A percentile compares a stretch with the other conserved stretches of the same genome.
Evolutionary conservation across 2,888 invertebrate genomes (phyloP).

Genomic region (Cataglyphis livida): DNA sequence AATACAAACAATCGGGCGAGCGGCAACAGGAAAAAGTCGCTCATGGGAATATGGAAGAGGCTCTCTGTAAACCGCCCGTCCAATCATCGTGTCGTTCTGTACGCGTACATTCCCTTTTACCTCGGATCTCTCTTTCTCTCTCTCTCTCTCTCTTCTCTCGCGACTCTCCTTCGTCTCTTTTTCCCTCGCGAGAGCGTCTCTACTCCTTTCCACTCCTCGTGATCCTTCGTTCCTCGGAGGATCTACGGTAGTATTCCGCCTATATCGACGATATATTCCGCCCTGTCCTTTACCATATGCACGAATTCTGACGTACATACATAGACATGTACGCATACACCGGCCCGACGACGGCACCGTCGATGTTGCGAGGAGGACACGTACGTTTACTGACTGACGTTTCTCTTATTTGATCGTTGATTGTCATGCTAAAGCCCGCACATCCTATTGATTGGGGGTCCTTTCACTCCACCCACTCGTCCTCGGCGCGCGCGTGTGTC

Average conservation of each 20-base stretch:
- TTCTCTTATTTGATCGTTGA: slow-evolving; percentile 82
- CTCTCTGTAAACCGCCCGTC: slow-evolving; percentile 71
- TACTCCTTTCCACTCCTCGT: slow-evolving; percentile 59
- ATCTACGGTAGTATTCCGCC: slow-evolving; percentile 48
- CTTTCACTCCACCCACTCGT: slow-evolving; percentile 44
- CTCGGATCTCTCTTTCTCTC: not conserved
- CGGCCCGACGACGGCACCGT: not conserved
- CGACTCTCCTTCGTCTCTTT: slow-evolving; percentile 23
- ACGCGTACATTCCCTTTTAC: slow-evolving; percentile 51
- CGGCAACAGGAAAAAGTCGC: slow-evolving; percentile 72
- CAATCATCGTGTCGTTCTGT: slow-evolving; percentile 71
- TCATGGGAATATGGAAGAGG: slow-evolving; percentile 73
- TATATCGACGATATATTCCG: slow-evolving; percentile 47
- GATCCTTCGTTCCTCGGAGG: slow-evolving; percentile 62
- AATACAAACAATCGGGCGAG: slow-evolving; percentile 75
- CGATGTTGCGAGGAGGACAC: slow-evolving; percentile 57
- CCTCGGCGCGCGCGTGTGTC: slow-evolving; percentile 61
- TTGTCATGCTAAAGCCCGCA: slow-evolving; percentile 83
- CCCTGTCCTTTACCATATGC: slow-evolving; percentile 35
- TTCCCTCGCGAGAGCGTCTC: slow-evolving; percentile 20
- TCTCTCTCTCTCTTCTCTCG: slow-evolving; percentile 38
- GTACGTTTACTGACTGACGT: slow-evolving; percentile 76
- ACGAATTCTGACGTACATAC: slow-evolving; percentile 2
- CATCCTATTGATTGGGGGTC: slow-evolving; percentile 79
- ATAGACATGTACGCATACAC: not conserved